Percentiles rank a stretch among this genome's conserved stretches.
These are phyloP conservation scores for Hippocampus guttulatus DNA, from an alignment of 2,113 vertebrate species.

Conservation along the genomic window DNA sequence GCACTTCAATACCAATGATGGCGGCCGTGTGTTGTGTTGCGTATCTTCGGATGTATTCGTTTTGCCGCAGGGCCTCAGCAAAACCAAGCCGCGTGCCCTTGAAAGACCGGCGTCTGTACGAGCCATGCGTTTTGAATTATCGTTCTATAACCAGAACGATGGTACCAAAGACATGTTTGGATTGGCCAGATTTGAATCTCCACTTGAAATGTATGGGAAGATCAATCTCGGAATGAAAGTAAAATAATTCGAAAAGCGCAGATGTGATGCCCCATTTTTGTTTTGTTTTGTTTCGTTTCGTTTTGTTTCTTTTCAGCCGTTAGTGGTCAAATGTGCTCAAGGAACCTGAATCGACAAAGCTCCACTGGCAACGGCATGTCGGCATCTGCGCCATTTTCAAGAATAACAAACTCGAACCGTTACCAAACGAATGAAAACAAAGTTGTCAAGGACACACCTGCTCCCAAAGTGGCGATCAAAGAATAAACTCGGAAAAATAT, in stretches of 20 bases:
- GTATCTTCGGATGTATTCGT: conserved; percentile 36
- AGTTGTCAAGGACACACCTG: not conserved
- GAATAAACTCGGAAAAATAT: not conserved
- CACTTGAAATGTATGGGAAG: conserved; percentile 26
- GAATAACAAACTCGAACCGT: not conserved
- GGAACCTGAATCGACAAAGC: not conserved
- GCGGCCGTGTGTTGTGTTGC: conserved; percentile 36
- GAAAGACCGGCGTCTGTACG: conserved; percentile 53
- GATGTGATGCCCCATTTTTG: not conserved
- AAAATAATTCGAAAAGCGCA: not conserved
- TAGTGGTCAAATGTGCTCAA: not conserved
- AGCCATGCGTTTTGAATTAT: conserved; percentile 66
- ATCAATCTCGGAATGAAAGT: conserved; percentile 19
- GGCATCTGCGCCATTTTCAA: not conserved
- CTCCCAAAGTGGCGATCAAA: not conserved
- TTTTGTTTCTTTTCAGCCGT: too few species aligned
- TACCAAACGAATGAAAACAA: not conserved
- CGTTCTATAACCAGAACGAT: conserved; percentile 45
- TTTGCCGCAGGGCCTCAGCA: conserved; percentile 38
- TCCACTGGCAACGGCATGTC: not conserved
- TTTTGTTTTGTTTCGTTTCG: too few species aligned
- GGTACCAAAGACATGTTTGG: conserved; percentile 52
- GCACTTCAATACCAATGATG: conserved; percentile 26
- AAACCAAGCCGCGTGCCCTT: conserved; percentile 36
- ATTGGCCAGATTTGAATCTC: conserved; percentile 53